Evolutionary conservation across 2,113 vertebrate species (phyloP).

Genomic region (Toxotes chatareus): DNA sequence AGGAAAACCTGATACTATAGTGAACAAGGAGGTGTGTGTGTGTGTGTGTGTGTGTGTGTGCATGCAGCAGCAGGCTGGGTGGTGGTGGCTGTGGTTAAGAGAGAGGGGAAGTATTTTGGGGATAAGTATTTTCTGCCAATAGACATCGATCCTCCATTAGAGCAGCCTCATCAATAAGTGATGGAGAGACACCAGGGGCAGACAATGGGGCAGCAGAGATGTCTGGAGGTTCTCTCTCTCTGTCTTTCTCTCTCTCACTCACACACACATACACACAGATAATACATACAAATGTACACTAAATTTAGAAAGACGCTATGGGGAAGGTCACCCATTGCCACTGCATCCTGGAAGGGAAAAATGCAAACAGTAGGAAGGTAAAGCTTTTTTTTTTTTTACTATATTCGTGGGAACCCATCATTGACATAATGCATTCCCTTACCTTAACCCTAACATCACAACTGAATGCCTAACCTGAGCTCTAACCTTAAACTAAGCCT

Average conservation of each 20-base stretch:
- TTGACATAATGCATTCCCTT: too few species aligned
- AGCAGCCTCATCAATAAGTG: slow-evolving; percentile 81
- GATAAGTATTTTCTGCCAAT: slow-evolving; percentile 43
- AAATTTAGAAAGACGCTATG: slow-evolving; percentile 24
- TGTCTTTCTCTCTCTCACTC: background rate
- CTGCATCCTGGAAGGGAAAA: background rate
- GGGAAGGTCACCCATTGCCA: slow-evolving; percentile 15
- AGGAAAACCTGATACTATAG: background rate
- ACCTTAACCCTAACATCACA: too few species aligned
- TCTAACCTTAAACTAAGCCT: too few species aligned
- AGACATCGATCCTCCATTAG: slow-evolving; percentile 79
- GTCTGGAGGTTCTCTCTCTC: slow-evolving; percentile 48
- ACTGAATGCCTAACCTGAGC: too few species aligned
- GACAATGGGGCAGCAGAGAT: slow-evolving; percentile 66
- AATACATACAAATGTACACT: slow-evolving; percentile 28
- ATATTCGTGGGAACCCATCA: too few species aligned
- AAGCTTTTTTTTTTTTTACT: too few species aligned
- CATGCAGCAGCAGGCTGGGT: background rate
- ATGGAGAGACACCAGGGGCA: slow-evolving; percentile 70
- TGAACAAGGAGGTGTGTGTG: background rate
- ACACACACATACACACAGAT: slow-evolving; percentile 12
- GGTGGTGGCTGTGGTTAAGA: slow-evolving; percentile 31
- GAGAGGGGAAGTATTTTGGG: slow-evolving; percentile 51
- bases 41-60: background rate
- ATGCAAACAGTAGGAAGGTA: background rate